A percentile compares a stretch with the other conserved stretches of the same genome.
Conservation (phyloP, 1,140 invertebrate species). For the Drosophila auraria region DNA sequence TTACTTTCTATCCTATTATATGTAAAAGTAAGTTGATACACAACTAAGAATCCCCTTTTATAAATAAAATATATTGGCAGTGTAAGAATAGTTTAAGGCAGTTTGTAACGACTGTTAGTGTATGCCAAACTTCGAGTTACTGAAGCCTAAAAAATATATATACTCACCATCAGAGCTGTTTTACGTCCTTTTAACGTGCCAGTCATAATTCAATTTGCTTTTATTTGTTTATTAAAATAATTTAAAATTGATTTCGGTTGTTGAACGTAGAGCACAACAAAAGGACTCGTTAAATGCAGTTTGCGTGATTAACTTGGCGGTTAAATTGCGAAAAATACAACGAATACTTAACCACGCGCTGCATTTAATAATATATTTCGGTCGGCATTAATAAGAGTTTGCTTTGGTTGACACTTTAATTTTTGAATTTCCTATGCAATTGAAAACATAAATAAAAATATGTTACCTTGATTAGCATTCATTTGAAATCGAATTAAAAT, state of each 20-base stretch:
- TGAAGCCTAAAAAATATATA: background rate
- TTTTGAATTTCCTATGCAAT: background rate
- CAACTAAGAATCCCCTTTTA: background rate
- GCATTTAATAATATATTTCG: background rate
- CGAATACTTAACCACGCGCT: constrained; percentile 8
- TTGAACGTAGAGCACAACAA: constrained; percentile 12
- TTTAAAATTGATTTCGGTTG: constrained; percentile 31
- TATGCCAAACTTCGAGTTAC: background rate
- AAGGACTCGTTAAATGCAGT: constrained; percentile 30
- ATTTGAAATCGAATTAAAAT: constrained; percentile 8
- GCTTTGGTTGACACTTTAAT: background rate
- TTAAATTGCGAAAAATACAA: background rate
- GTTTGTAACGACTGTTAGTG: background rate
- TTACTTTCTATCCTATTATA: background rate
- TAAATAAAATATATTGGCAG: no score
- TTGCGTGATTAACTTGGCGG: constrained; percentile 24
- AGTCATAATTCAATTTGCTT: constrained; percentile 42
- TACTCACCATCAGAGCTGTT: background rate
- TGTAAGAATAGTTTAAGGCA: no score
- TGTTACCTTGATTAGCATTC: constrained; percentile 15
- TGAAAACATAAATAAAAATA: constrained; percentile 1
- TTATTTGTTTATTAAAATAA: constrained; percentile 42
- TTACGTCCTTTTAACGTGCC: constrained; percentile 9
- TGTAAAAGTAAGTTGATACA: background rate
- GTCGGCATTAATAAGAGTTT: background rate